Conservation (phyloP, 2,113 vertebrate species). For the Pomatorhinus ruficollis region DNA sequence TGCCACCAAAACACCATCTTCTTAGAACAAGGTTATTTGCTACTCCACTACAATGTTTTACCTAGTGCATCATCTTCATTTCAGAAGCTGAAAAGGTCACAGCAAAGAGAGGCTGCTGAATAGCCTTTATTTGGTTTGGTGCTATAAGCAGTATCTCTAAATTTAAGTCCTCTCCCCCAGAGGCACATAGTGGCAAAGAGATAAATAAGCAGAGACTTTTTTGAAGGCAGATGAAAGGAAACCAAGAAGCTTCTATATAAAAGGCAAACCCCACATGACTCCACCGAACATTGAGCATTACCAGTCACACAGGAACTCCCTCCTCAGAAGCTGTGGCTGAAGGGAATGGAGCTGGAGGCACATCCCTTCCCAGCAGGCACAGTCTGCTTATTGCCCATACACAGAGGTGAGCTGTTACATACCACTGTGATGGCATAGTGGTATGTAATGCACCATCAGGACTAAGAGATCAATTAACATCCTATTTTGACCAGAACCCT, state of each 20-base stretch:
- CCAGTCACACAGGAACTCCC: neutral
- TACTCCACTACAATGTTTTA: neutral
- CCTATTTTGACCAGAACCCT: neutral
- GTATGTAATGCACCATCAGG: neutral
- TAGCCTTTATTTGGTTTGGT: neutral
- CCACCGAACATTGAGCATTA: neutral
- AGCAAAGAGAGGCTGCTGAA: neutral
- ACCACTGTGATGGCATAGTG: neutral
- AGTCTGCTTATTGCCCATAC: neutral
- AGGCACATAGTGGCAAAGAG: neutral
- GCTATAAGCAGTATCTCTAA: neutral
- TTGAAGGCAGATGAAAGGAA: conserved; percentile 22
- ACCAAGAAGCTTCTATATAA: neutral
- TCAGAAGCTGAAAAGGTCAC: conserved; percentile 1
- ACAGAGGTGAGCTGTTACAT: neutral
- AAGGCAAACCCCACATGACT: conserved; percentile 35
- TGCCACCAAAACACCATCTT: neutral
- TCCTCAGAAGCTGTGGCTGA: neutral
- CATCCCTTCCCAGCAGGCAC: neutral
- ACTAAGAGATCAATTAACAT: neutral
- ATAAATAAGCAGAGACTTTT: neutral
- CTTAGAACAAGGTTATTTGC: neutral
- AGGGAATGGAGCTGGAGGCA: neutral
- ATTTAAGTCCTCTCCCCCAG: neutral
- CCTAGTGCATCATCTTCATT: neutral